phyloP scores from a whole-genome alignment of 2,113 vertebrate genomes.

The Rhinoderma darwinii region DNA sequence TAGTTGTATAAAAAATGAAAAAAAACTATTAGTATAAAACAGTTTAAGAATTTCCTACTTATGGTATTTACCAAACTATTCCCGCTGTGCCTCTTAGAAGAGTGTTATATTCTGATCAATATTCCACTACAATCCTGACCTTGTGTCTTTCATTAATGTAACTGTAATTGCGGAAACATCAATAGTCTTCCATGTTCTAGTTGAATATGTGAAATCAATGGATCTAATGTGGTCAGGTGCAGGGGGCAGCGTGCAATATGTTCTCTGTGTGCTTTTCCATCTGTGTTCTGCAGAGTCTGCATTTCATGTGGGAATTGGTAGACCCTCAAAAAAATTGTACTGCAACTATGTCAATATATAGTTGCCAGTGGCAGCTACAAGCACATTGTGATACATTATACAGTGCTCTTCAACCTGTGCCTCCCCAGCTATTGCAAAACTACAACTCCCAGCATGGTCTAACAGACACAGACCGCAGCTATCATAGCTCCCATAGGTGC shows the following conservation, averaged over 20 bases:
- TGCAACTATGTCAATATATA: too few species aligned
- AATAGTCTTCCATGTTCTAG: slow-evolving; percentile 7
- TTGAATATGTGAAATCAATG: neutral
- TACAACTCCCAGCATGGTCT: neutral
- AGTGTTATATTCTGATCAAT: slow-evolving; percentile 14
- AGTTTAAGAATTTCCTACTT: neutral
- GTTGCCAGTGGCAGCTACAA: too few species aligned
- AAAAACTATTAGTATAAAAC: too few species aligned
- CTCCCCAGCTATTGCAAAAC: too few species aligned
- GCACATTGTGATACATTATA: neutral
- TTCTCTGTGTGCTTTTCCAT: neutral
- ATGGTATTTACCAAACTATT: neutral
- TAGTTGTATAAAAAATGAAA: neutral
- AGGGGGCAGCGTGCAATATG: neutral
- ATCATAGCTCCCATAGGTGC: too few species aligned
- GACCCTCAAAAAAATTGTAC: neutral
- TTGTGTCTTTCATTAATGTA: slow-evolving; percentile 24
- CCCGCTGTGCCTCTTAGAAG: neutral
- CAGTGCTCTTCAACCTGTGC: neutral
- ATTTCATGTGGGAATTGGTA: neutral
- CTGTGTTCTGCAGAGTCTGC: neutral
- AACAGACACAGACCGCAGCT: neutral
- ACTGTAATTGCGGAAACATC: slow-evolving; percentile 43
- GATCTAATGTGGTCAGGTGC: neutral
- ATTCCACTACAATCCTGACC: slow-evolving; percentile 2